phyloP scores from a whole-genome alignment of 2,797 vertebrate genomes.

The Neosalanx taihuensis region DNA sequence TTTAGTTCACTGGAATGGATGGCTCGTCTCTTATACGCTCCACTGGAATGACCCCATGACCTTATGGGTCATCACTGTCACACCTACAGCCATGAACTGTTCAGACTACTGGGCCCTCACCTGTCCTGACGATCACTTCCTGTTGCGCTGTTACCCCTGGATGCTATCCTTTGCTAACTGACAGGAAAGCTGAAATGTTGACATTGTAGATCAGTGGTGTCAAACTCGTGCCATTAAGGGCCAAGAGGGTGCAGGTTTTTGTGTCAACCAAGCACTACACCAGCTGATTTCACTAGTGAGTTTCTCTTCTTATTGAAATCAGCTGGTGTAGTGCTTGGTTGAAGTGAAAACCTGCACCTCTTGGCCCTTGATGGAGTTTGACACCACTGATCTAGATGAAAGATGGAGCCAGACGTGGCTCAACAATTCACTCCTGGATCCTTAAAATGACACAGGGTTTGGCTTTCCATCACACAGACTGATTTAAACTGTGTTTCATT shows the following conservation, averaged over 20 bases:
- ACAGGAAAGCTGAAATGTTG: slow-evolving; percentile 28
- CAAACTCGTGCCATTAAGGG: no score
- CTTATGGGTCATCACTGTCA: neutral
- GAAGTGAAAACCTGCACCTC: no score
- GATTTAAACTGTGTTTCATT: neutral
- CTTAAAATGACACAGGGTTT: slow-evolving; percentile 14
- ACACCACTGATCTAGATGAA: slow-evolving; percentile 2
- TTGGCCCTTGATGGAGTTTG: no score
- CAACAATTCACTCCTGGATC: slow-evolving; percentile 24
- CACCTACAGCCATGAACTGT: slow-evolving; percentile 58
- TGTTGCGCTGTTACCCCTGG: slow-evolving; percentile 35
- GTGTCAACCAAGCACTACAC: no score
- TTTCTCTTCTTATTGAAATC: no score
- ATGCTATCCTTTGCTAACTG: slow-evolving; percentile 25
- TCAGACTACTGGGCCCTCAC: slow-evolving; percentile 40
- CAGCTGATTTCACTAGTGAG: no score
- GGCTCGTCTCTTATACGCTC: slow-evolving; percentile 49
- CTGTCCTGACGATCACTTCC: slow-evolving; percentile 15
- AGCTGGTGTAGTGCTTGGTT: no score
- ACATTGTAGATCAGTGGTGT: neutral
- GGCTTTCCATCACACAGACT: slow-evolving; percentile 25
- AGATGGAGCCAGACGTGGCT: slow-evolving; percentile 23
- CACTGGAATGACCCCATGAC: neutral
- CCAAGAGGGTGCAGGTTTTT: no score
- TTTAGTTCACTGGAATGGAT: slow-evolving; percentile 61